Base-by-base conservation (phyloP, 2,113 vertebrate species). In the Nycticebus coucang region DNA sequence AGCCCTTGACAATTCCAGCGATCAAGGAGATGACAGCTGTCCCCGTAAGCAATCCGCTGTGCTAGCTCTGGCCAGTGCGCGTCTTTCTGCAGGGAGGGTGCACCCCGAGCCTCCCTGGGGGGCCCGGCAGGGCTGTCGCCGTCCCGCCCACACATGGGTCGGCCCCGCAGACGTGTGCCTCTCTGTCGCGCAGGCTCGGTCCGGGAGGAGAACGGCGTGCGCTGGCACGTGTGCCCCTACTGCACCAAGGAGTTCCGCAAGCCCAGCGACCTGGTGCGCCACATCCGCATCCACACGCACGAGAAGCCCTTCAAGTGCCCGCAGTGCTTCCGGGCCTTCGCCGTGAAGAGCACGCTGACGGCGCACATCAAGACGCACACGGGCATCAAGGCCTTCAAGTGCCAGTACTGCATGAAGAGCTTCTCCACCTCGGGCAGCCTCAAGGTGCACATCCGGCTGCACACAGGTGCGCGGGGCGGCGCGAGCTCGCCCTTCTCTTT, bases 401-500 rank as follows among this genome's bases (percentile, higher is more conserved):
- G 99, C 98, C 99, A 99, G 94, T 99, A 98, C 98, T 99, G 99
- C 98, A 98, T 99, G 98, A 99, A 99, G 98, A 99, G 99, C 97
- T 99, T 99, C 99, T 99, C 99, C 98, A 99, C 99, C 91, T 99
- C 99, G 80, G 99, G 99, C 89, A 99, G 99, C 98, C 99, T 99
- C 98, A 99, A 99, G 98, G 99, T 99, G 95, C 99, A 99, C 97
- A 99, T 99, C 98, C 99, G 99, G 72, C 98, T 99, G 84, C 99
- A 99, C 97, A 99, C 99, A 98, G 99, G 99, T 99, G 98, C 98
- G 98, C 35, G 0, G 68, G 21, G 33, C 14, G 41, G 26, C 3
- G 28, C 1, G 4, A 14, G 15, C 45, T 24, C 12, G n/a, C 13
- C 0, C 14, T 64, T 35, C 17, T 4, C 35, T 6, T 18, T 22